Evolutionary conservation across 2,113 vertebrate genomes (phyloP).

Genomic region (Pagrus major): DNA sequence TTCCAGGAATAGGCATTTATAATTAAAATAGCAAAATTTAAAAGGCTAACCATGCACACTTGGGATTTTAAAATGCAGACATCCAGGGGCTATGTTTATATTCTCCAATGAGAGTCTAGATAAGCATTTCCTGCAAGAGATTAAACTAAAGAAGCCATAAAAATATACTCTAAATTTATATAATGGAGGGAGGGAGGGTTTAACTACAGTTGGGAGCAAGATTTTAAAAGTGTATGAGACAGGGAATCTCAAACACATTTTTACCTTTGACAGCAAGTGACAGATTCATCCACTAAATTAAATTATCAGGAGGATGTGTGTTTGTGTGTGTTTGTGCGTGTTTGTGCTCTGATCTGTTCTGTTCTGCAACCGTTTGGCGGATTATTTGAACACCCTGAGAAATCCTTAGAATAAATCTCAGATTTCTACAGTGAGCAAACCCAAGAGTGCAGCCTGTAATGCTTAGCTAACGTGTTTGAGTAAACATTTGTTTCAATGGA

Average conservation of each 20-base stretch:
- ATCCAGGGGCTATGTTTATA: conserved; percentile 65
- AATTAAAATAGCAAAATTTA: conserved; percentile 65
- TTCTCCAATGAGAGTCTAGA: conserved; percentile 47
- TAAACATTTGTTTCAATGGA: conserved; percentile 52
- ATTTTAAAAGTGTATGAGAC: conserved; percentile 5
- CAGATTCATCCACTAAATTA: conserved; percentile 26
- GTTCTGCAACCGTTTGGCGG: background rate
- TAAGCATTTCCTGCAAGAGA: conserved; percentile 57
- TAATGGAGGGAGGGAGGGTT: background rate
- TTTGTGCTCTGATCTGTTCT: conserved; percentile 4
- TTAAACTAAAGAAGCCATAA: conserved; percentile 35
- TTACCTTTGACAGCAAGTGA: conserved; percentile 25
- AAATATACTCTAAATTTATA: conserved; percentile 40
- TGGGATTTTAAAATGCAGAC: conserved; percentile 71
- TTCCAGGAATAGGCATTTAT: conserved; percentile 55
- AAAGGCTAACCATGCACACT: conserved; percentile 55
- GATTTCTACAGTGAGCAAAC: conserved; percentile 56
- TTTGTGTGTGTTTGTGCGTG: background rate
- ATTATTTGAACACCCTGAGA: conserved; percentile 49
- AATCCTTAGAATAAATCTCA: conserved; percentile 45
- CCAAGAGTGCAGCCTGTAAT: conserved; percentile 18
- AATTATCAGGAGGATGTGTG: conserved; percentile 1
- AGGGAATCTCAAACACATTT: conserved; percentile 13
- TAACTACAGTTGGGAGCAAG: background rate
- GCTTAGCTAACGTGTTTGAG: conserved; percentile 37